Base-by-base conservation (phyloP, 2,797 vertebrate species). In the Microhierax caerulescens region DNA sequence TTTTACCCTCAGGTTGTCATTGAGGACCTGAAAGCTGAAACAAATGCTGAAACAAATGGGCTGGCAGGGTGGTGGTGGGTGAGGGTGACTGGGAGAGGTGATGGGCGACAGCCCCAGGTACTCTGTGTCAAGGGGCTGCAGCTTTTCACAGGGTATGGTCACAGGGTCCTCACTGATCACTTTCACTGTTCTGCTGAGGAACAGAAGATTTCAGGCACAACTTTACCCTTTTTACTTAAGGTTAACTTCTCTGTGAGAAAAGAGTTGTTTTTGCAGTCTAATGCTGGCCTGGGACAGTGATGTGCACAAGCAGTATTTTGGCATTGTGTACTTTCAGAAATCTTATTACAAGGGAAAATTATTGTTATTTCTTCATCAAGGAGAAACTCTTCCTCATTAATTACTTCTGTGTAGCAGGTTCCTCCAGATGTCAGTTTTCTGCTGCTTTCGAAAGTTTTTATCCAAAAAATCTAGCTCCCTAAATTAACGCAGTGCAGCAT, bases 131-230 rank as follows among this genome's bases (percentile, higher is more conserved):
- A n/a, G 37, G 34, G 9, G 6, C 37, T 90, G 43, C 56, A 79
- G 27, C 36, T 51, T 30, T 80, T 85, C 8, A 4, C 27, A 17
- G 34, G 12, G 5, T 32, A 11, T 0, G 0, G 11, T 37, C 65
- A 85, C 22, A 36, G 64, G 21, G 60, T 25, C 34, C 11, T 68
- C n/a, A 5, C 28, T 36, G 34, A 14, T 69, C 0, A 2, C 63
- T 85, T 68, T 65, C 13, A 16, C 41, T 30, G 1, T 43, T 91
- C 25, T 83, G 28, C 10, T 63, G 56, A 68, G 50, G 23, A 85
- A 47, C 2, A 20, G 37, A 63, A 48, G 13, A 22, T 78, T 90
- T 88, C 50, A 61, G 47, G 73, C 39, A 56, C 25, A 85, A 50
- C 24, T 28, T 90, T 91, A 10, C 7, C 4, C 23, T 56, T 25